Evolutionary conservation across 2,888 invertebrate genomes (phyloP).

Genomic region (Oscheius sp.): DNA sequence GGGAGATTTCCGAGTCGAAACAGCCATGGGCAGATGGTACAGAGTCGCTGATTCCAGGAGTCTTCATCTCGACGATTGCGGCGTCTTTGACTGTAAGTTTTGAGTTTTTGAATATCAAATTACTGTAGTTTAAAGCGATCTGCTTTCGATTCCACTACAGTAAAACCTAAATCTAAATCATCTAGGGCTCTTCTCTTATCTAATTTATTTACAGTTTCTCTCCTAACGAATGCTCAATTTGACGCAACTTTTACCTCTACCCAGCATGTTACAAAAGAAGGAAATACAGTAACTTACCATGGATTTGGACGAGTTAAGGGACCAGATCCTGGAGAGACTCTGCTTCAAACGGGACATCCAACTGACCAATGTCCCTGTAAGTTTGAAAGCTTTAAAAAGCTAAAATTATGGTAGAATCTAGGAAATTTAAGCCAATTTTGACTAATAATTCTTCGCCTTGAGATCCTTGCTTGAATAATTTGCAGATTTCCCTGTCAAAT

Average conservation of each 20-base stretch:
- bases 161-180: no score
- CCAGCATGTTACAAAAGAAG: conserved; percentile 50
- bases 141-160: no score
- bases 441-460: background rate
- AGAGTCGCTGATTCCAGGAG: conserved; percentile 65
- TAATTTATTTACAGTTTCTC: conserved; percentile 45
- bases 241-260: conserved; percentile 59
- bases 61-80: conserved; percentile 64
- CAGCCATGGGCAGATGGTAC: conserved; percentile 67
- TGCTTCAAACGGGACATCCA: conserved; percentile 64
- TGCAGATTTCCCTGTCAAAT: conserved; percentile 62
- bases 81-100: conserved; percentile 60
- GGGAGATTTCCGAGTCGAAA: conserved; percentile 64
- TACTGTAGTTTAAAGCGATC: no score
- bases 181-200: background rate
- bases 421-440: background rate
- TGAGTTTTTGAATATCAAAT: background rate
- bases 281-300: conserved; percentile 45
- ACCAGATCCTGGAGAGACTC: conserved; percentile 65
- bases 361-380: conserved; percentile 68
- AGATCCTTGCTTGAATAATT: background rate
- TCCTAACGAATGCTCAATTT: conserved; percentile 49
- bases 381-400: no score
- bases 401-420: no score
- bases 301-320: conserved; percentile 65